Evolutionary conservation across 2,797 vertebrate genomes (phyloP).

Genomic region (Thalassophryne amazonica): DNA sequence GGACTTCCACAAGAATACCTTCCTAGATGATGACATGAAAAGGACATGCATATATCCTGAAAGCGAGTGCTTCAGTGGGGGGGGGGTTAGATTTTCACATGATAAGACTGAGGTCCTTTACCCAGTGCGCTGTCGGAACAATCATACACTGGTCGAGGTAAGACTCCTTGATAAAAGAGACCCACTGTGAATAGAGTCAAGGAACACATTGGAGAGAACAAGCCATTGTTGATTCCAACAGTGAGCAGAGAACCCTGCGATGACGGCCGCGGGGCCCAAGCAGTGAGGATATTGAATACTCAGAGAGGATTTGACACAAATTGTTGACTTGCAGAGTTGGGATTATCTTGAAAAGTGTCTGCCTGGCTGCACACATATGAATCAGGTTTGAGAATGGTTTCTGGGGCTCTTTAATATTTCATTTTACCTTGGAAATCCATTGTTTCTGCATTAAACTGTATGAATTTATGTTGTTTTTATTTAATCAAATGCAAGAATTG

Average conservation of each 20-base stretch:
- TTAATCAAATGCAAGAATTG: too few relatives aligned
- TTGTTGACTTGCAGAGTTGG: constrained; percentile 24
- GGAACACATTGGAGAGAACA: constrained; percentile 10
- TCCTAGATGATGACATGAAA: constrained; percentile 84
- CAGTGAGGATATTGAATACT: constrained; percentile 22
- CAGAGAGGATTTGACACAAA: constrained; percentile 38
- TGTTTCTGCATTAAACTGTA: too few relatives aligned
- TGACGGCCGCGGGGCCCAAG: constrained; percentile 19
- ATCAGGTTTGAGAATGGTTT: constrained; percentile 19
- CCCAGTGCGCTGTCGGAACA: constrained; percentile 1
- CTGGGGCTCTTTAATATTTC: constrained; percentile 21
- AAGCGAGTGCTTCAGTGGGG: constrained; percentile 7
- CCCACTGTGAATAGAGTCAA: constrained; percentile 12
- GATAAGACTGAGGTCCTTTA: not conserved
- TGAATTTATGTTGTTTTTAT: too few relatives aligned
- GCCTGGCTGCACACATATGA: constrained; percentile 27
- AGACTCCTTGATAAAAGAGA: constrained; percentile 17
- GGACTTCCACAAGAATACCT: constrained; percentile 89
- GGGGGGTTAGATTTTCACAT: not conserved
- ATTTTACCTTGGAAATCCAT: too few relatives aligned
- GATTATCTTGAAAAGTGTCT: constrained; percentile 35
- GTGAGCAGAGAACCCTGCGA: constrained; percentile 1
- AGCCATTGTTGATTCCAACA: constrained; percentile 9
- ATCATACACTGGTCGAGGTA: constrained; percentile 5
- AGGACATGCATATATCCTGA: constrained; percentile 7